phyloP scores from a whole-genome alignment of 2,113 vertebrate genomes.

The Salvelinus alpinus region DNA sequence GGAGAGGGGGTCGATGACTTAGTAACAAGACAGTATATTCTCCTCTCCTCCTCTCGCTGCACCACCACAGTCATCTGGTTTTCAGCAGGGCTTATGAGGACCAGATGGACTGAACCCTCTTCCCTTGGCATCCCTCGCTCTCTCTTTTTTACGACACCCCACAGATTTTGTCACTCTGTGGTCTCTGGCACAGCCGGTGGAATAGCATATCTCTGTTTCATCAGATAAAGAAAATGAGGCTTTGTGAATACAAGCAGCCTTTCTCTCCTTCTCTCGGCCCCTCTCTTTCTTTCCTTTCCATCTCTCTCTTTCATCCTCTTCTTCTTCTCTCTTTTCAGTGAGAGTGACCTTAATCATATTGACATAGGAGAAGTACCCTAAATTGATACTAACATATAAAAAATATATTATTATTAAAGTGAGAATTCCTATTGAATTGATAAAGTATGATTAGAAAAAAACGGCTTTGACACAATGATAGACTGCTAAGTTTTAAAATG shows the following conservation, averaged over 20 bases:
- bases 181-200: slow-evolving; percentile 83
- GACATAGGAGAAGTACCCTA: too few relatives aligned
- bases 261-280: slow-evolving; percentile 46
- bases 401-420: too few relatives aligned
- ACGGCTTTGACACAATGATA: too few relatives aligned
- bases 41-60: slow-evolving; percentile 51
- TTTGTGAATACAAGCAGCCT: slow-evolving; percentile 51
- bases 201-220: slow-evolving; percentile 84
- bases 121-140: slow-evolving; percentile 76
- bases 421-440: too few relatives aligned
- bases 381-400: too few relatives aligned
- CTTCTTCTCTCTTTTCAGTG: slow-evolving; percentile 54
- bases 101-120: slow-evolving; percentile 85
- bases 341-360: slow-evolving; percentile 14
- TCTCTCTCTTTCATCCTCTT: slow-evolving; percentile 39
- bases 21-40: slow-evolving; percentile 66
- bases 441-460: too few relatives aligned
- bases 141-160: slow-evolving; percentile 81
- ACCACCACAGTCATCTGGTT: slow-evolving; percentile 84
- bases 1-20: slow-evolving; percentile 36
- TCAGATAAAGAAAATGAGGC: slow-evolving; percentile 70
- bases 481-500: too few relatives aligned
- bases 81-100: slow-evolving; percentile 85
- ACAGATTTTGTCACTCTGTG: slow-evolving; percentile 92
- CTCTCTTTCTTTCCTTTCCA: slow-evolving; percentile 44